Conservation (phyloP, 2,888 invertebrate genomes). For the Metopia argyrocephala region DNA sequence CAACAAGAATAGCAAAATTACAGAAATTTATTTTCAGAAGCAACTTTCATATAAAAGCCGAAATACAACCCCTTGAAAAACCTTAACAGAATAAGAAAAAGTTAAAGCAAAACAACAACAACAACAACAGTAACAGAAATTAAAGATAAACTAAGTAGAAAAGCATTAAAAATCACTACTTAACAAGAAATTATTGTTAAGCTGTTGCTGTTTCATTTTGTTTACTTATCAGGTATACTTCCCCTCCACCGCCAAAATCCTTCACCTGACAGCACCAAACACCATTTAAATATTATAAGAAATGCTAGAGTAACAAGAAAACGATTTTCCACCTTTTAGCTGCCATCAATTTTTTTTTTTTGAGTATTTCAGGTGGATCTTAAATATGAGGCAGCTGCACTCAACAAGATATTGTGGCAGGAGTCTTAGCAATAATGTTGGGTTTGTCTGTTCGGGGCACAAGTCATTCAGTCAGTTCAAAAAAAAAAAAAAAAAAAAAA, state of each 20-base stretch:
- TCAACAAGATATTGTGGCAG: not conserved
- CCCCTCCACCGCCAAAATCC: not conserved
- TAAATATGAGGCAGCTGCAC: constrained; percentile 30
- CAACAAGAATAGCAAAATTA: constrained; percentile 10
- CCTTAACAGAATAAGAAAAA: no score
- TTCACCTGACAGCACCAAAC: constrained; percentile 13
- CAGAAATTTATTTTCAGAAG: not conserved
- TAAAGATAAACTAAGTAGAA: constrained; percentile 42
- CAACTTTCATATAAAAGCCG: constrained; percentile 8
- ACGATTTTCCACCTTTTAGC: constrained; percentile 64
- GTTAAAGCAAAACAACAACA: not conserved
- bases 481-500: constrained; percentile 27
- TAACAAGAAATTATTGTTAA: constrained; percentile 59
- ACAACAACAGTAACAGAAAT: constrained; percentile 47
- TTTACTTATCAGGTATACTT: constrained; percentile 30
- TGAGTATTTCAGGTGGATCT: constrained; percentile 35
- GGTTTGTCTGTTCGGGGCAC: not conserved
- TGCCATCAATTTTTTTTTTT: constrained; percentile 54
- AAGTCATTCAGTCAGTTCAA: constrained; percentile 42
- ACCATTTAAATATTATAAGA: constrained; percentile 24
- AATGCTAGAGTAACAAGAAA: constrained; percentile 48
- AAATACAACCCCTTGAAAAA: constrained; percentile 5
- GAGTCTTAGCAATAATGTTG: not conserved
- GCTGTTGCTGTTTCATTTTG: constrained; percentile 16
- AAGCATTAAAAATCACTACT: constrained; percentile 61